These are phyloP conservation scores for Mamestra brassicae DNA, from an alignment of 2,888 invertebrate species.

Conservation along the genomic window DNA sequence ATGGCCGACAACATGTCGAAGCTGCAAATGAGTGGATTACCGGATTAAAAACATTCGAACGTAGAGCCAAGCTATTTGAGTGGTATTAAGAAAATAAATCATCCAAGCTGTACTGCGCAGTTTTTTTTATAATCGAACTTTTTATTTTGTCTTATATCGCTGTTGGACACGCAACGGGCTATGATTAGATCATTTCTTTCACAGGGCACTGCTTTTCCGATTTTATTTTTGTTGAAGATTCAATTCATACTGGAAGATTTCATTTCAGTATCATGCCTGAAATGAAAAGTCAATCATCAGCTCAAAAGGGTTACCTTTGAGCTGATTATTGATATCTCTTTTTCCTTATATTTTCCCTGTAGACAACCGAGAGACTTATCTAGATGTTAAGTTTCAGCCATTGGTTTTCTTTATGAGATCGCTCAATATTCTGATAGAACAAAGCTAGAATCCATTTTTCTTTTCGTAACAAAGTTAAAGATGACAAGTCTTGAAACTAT, in stretches of 20 bases:
- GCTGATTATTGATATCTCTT: too few species aligned
- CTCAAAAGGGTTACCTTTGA: too few species aligned
- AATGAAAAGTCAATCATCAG: too few species aligned
- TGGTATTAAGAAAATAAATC: conserved; percentile 30
- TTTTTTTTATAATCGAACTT: conserved; percentile 21
- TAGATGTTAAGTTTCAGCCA: too few species aligned
- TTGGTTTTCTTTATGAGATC: too few species aligned
- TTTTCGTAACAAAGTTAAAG: background rate
- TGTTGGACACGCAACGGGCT: conserved; percentile 7
- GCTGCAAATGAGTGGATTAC: conserved; percentile 21
- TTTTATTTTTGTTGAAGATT: background rate
- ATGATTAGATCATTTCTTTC: background rate
- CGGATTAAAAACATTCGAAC: conserved; percentile 38
- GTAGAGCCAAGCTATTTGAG: conserved; percentile 49
- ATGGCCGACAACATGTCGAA: conserved; percentile 27
- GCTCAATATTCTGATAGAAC: background rate
- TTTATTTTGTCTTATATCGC: conserved; percentile 17
- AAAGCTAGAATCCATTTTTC: background rate
- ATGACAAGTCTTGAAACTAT: conserved; percentile 9
- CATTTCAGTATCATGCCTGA: background rate
- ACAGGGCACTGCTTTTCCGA: background rate
- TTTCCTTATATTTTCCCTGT: too few species aligned
- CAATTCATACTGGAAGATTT: too few species aligned
- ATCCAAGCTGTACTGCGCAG: conserved; percentile 19
- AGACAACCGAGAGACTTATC: too few species aligned